Base-by-base conservation (phyloP, 2,113 vertebrate genomes). In the Turnix velox region DNA sequence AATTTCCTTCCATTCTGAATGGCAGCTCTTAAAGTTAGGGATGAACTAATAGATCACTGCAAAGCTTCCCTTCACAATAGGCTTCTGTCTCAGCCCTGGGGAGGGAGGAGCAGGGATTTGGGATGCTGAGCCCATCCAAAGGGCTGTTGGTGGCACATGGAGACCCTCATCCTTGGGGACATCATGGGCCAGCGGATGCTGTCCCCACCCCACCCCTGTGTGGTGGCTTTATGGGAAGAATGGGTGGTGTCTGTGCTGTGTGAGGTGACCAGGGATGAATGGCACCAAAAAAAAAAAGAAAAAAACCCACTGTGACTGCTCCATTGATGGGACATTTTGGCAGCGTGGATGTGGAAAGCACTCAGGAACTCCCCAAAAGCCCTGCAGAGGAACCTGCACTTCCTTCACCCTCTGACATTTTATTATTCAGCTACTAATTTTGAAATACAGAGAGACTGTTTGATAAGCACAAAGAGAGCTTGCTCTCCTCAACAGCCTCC, bases 1-100 rank as follows among this genome's bases (percentile, higher is more conserved):
- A 14, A 65, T 94, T 94, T 77, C 87, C 86, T 93, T 84, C 95
- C 67, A 84, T 92, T 97, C 87, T 45, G 77, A 94, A 90, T 14
- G 74, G 73, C 10, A 75, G 82, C 33, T 90, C 87, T 95, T 97
- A 97, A 97, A 97, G 95, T 96, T 97, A 97, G 95, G 80, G 54
- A 48, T 92, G 96, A 96, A 95, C 95, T 97, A 97, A 97, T 96
- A 96, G 96, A 94, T 97, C 95, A 96, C 90, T 35, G 33, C 4
- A 18, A 81, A 63, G 83, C 15, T 40, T 94, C 68, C 85, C 92
- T 55, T 17, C 67, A 94, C 91, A 93, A 87, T 65, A 42, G 0
- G 5, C 61, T 82, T 94, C 94, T 88, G 63, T 91, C 69, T 31
- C 80, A 7, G 4, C 17, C 7, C 24, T 33, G 3, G 59, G 92